Percentiles rank a stretch among this genome's conserved stretches.
phyloP scores from a whole-genome alignment of 2,888 invertebrate genomes.

The Trileptium ribeirensis region DNA sequence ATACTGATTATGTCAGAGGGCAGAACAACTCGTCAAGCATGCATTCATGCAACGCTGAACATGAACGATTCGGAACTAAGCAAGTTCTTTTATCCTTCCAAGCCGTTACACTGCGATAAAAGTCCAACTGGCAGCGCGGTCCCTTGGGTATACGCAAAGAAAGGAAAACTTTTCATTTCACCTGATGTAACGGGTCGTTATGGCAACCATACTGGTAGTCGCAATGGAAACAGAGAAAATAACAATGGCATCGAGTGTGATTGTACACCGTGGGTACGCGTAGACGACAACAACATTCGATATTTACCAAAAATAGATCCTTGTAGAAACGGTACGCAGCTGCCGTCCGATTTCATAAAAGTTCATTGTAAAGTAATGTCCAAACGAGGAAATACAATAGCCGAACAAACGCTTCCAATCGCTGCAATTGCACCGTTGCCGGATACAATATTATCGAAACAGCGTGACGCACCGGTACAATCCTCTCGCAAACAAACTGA shows the following conservation, averaged over 20 bases:
- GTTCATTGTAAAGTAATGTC: slow-evolving; percentile 8
- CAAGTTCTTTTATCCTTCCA: not conserved
- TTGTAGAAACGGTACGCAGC: not conserved
- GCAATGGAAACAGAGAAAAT: too few relatives aligned
- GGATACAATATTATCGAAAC: slow-evolving; percentile 23
- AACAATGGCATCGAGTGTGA: too few relatives aligned
- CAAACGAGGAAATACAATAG: not conserved
- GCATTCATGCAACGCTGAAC: not conserved
- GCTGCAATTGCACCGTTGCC: slow-evolving; percentile 33
- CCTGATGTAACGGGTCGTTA: not conserved
- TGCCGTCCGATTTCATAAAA: slow-evolving; percentile 3
- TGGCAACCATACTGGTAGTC: not conserved
- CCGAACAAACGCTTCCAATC: too few relatives aligned
- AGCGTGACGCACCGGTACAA: too few relatives aligned
- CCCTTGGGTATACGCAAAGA: slow-evolving; percentile 2
- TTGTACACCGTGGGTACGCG: not conserved
- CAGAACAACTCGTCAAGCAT: not conserved
- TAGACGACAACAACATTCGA: not conserved
- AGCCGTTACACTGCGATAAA: not conserved
- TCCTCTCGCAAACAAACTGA: too few relatives aligned
- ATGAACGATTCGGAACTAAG: not conserved
- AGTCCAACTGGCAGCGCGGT: too few relatives aligned
- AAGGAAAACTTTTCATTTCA: not conserved
- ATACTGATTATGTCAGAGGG: too few relatives aligned
- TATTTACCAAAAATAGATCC: not conserved